Percentiles rank a stretch among this genome's conserved stretches.
Evolutionary conservation across 2,888 invertebrate genomes (phyloP).

Genomic region (Acanthopleura granulata): DNA sequence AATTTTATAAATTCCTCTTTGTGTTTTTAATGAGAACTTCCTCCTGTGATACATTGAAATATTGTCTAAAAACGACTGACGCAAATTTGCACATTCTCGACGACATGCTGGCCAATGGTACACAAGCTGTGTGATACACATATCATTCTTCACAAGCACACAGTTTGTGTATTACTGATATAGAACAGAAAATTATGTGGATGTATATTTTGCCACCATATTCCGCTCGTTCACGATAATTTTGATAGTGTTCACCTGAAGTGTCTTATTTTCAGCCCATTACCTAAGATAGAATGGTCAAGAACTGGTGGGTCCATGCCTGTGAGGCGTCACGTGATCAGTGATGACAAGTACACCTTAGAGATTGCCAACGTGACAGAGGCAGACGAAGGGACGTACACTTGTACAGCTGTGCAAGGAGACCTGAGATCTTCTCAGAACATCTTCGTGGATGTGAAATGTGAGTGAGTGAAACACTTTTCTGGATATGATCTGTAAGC

Average conservation of each 20-base stretch:
- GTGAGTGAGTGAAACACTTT: conserved; percentile 19
- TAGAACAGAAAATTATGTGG: no score
- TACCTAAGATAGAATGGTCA: conserved; percentile 6
- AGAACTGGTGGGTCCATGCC: neutral
- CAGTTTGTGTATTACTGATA: no score
- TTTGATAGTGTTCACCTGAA: neutral
- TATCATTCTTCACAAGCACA: no score
- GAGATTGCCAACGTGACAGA: conserved; percentile 24
- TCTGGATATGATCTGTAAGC: no score
- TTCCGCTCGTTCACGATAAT: neutral
- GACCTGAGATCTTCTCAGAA: neutral
- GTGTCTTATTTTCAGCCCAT: neutral
- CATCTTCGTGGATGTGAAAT: conserved; percentile 27
- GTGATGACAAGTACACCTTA: conserved; percentile 19
- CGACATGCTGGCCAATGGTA: no score
- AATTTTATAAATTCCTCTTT: no score
- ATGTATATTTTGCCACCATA: no score
- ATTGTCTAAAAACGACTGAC: no score
- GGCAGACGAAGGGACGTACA: conserved; percentile 27
- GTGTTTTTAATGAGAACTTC: no score
- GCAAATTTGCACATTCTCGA: no score
- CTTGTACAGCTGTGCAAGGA: conserved; percentile 23
- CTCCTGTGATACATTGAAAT: no score
- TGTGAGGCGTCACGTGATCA: conserved; percentile 14
- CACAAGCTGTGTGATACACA: no score